A percentile compares a stretch with the other conserved stretches of the same genome.
Conservation (phyloP, 2,113 vertebrate species). For the Malurus cyaneus region DNA sequence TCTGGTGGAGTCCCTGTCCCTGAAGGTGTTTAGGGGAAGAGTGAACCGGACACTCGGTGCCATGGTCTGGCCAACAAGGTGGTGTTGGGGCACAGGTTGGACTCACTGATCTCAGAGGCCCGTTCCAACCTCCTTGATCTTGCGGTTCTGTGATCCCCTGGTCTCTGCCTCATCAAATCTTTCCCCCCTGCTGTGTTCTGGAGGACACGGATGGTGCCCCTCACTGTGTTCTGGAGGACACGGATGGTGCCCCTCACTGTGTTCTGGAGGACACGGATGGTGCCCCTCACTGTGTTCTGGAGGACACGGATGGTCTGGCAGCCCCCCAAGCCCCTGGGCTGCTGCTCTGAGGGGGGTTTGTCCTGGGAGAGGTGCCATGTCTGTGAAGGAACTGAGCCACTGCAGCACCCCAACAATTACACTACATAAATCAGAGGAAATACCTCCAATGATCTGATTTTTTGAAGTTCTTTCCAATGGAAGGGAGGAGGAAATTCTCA, state of each 20-base stretch:
- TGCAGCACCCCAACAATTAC: too few species aligned
- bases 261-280: too few species aligned
- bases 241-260: too few species aligned
- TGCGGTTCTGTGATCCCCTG: neutral
- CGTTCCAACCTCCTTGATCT: neutral
- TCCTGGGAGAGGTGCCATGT: rapidly evolving
- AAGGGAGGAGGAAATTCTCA: neutral
- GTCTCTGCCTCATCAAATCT: rapidly evolving
- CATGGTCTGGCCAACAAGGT: neutral
- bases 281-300: too few species aligned
- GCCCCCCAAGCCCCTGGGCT: neutral
- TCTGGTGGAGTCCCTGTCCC: too few species aligned
- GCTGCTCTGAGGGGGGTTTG: neutral
- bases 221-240: rapidly evolving
- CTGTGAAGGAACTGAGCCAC: neutral
- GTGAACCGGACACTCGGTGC: neutral
- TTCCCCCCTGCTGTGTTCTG: rapidly evolving
- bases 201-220: neutral
- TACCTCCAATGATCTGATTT: neutral
- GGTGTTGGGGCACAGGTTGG: neutral
- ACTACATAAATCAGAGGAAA: neutral
- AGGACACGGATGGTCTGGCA: too few species aligned
- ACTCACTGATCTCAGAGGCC: neutral
- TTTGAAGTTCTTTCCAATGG: neutral
- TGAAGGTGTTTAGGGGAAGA: neutral